Base-by-base conservation (phyloP, 2,797 vertebrate species). In the Sebastes taczanowskii region DNA sequence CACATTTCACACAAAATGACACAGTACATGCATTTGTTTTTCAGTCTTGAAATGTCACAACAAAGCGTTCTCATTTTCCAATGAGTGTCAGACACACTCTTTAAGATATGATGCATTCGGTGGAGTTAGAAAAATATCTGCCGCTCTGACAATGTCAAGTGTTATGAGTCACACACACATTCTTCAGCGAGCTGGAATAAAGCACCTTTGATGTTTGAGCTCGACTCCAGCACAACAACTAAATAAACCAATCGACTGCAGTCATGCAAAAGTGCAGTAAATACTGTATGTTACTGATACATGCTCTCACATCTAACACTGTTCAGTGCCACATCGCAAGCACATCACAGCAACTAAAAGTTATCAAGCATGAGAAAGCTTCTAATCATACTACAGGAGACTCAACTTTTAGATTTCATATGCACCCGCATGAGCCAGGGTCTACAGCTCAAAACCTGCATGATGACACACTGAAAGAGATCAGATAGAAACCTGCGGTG, bases 251-350 rank as follows among this genome's bases (percentile, higher is more conserved):
- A 56, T 76, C 7, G 4, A 80, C 20, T 74, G 34, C 56, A 64
- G 55, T n/a, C 85, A 68, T 89, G 85, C 84, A 78, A 81, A 86
- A 71, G 53, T 81, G 72, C 25, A 46, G 53, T 83, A 78, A 78
- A 76, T 74, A 58, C 25, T 73, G 27, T 52, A 42, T 35, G 7
- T 58, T 23, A 34, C 49, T 29, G 53, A 64, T 25, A 62, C 79
- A 78, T 76, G 83, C 82, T 78, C 63, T 67, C 49, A 71, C 64
- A 35, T 62, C 11, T 14, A 25, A 72, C 14, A n/a, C 52, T 11
- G 66, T 10, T 23, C 34, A 18, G 77, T 56, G 18, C 2, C 34
- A 2, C 0, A 2, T 0, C 29, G 49, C 56, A 42, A 72, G 32
- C 30, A 72, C 22, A 46, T 75, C 16, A 20, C 11, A 23, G 13